Percentiles rank a stretch among this genome's conserved stretches.
Evolutionary conservation across 2,797 vertebrate genomes (phyloP).

Genomic region (Molothrus ater): DNA sequence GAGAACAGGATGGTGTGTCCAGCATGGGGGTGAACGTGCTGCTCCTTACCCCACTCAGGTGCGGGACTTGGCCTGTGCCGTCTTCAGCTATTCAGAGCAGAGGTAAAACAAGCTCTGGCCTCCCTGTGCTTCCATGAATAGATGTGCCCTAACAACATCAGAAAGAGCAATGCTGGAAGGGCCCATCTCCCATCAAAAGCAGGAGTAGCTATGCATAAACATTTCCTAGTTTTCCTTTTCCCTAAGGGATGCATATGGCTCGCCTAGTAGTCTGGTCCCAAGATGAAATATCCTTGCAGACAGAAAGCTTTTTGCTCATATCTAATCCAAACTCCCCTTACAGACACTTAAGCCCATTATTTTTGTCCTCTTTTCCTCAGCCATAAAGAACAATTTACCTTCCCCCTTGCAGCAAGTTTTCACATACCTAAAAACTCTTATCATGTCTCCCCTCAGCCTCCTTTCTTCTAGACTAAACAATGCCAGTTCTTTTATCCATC

Average conservation of each 20-base stretch:
- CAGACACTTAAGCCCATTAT: neutral
- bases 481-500: neutral
- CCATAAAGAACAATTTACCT: neutral
- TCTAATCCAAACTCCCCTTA: neutral
- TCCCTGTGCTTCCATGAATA: neutral
- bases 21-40: neutral
- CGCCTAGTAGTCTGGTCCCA: neutral
- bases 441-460: neutral
- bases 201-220: neutral
- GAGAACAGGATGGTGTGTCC: neutral
- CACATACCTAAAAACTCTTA: slow-evolving; percentile 18
- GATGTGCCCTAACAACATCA: neutral
- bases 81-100: neutral
- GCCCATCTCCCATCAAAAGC: neutral
- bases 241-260: neutral
- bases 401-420: neutral
- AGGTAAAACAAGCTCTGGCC: neutral
- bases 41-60: neutral
- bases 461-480: slow-evolving; percentile 42
- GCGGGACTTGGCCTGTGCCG: neutral
- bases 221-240: neutral
- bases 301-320: neutral
- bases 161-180: neutral
- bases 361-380: neutral
- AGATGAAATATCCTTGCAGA: neutral